Percentiles rank a stretch among this genome's conserved stretches.
These are phyloP conservation scores for Drosophila koepferae DNA, from an alignment of 2,888 invertebrate genomes.

Conservation along the genomic window DNA sequence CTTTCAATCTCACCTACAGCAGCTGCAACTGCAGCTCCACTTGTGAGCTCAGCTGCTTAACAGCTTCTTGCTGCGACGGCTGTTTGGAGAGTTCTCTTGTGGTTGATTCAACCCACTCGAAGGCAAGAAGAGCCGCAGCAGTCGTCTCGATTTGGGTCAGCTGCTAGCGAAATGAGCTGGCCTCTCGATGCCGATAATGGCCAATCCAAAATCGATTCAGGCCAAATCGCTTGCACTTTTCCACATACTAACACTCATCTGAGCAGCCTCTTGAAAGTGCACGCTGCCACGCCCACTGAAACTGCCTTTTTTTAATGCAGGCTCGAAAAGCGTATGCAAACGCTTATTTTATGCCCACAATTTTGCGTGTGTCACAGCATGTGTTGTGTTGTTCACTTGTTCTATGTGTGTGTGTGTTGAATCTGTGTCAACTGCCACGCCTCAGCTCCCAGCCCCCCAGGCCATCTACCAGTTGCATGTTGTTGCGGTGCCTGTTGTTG, in stretches of 20 bases:
- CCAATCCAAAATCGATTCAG: constrained; percentile 76
- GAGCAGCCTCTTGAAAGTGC: constrained; percentile 55
- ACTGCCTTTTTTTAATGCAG: constrained; percentile 55
- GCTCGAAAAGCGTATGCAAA: constrained; percentile 67
- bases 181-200: constrained; percentile 54
- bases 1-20: not conserved
- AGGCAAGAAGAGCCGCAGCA: not conserved
- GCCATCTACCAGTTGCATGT: constrained; percentile 69
- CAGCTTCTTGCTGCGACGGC: not conserved
- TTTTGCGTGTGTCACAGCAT: constrained; percentile 46
- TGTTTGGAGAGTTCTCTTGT: not conserved
- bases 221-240: constrained; percentile 69
- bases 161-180: constrained; percentile 19
- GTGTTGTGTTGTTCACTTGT: constrained; percentile 8
- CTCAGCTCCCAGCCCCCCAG: constrained; percentile 17
- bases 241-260: constrained; percentile 33
- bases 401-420: constrained; percentile 39
- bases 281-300: constrained; percentile 9
- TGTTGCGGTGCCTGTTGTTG: constrained; percentile 67
- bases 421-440: constrained; percentile 71
- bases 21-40: not conserved
- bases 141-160: constrained; percentile 35
- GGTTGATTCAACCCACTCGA: constrained; percentile 33
- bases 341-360: constrained; percentile 69
- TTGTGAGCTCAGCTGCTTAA: not conserved